Evolutionary conservation across 2,797 vertebrate species (phyloP), one percentile per base, ranked within the genome.

Genomic region (Vireo griseus): DNA sequence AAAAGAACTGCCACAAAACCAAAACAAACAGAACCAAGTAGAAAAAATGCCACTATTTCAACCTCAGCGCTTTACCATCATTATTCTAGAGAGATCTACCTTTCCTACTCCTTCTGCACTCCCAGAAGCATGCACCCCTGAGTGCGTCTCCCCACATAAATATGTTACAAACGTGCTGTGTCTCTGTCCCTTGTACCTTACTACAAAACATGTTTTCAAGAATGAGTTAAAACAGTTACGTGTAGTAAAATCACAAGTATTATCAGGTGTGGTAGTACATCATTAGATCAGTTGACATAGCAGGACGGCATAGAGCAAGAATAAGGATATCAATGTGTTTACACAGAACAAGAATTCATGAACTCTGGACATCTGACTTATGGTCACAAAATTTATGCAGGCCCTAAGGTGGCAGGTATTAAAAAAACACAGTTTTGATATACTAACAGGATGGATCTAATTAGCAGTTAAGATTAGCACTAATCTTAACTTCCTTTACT

Each of bases 101-200:
- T 6, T 31, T 40, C 54, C 47, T 62, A n/a, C n/a, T 74, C 40
- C 22, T 69, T 62, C 13, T 50, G 25, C 5, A 51, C 14, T 65
- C 13, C 39, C 79, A 37, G n/a, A 12, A 80, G 14, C 50, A 45
- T 2, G 25, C 16, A 75, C 3, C 24, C 3, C 29, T 37, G 47
- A 31, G 5, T 14, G 22, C 11, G 28, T 24, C 54, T 75, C 25
- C n/a, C 48, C 58, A 66, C 10, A 29, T 19, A 24, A 25, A 86
- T 33, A 18, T 55, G 17, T 58, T 66, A 63, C 8, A 37, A 55
- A 69, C 0, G 0, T 44, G 22, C 12, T 55, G 5, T 0, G 1
- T 44, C 7, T 71, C 57, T 55, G 11, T 37, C 26, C 11, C 11
- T 42, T 35, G 18, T 69, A 71, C 3, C 3, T 19, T 40, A 13